These are phyloP conservation scores for Alsophila aescularia DNA, from an alignment of 2,888 invertebrate genomes.

Conservation along the genomic window DNA sequence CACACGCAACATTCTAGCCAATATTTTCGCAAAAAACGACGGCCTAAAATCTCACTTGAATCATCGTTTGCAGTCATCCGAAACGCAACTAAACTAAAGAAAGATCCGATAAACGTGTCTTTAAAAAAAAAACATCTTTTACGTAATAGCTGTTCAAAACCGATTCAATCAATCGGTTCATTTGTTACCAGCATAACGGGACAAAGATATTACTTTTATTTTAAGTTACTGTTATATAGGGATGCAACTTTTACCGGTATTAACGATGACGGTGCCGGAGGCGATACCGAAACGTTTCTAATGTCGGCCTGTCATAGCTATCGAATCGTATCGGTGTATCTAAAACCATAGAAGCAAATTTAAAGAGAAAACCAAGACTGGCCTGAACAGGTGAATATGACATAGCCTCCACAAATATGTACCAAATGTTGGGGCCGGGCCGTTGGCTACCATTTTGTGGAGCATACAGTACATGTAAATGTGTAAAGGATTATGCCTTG, in stretches of 20 bases:
- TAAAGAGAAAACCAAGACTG: no score
- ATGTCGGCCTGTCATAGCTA: no score
- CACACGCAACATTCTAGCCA: not conserved
- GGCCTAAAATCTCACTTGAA: not conserved
- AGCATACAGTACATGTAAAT: no score
- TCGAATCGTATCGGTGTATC: no score
- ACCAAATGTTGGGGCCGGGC: no score
- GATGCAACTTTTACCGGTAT: not conserved
- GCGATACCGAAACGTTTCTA: no score
- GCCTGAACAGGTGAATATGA: no score
- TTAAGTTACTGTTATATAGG: not conserved
- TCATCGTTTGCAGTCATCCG: conserved; percentile 16
- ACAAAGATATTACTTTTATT: conserved; percentile 6
- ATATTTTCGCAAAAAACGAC: conserved; percentile 8
- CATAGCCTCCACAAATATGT: no score
- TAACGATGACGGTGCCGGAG: not conserved
- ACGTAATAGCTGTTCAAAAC: conserved; percentile 14
- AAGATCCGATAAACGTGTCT: conserved; percentile 3
- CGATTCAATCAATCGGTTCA: conserved; percentile 9
- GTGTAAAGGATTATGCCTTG: no score
- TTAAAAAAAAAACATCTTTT: conserved; percentile 4
- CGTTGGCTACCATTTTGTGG: no score
- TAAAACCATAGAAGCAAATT: no score
- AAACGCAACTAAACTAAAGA: conserved; percentile 9
- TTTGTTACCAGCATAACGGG: conserved; percentile 15